Percentiles rank a stretch among this genome's conserved stretches.
phyloP scores from a whole-genome alignment of 2,797 vertebrate species.

The Poecilia wingei region DNA sequence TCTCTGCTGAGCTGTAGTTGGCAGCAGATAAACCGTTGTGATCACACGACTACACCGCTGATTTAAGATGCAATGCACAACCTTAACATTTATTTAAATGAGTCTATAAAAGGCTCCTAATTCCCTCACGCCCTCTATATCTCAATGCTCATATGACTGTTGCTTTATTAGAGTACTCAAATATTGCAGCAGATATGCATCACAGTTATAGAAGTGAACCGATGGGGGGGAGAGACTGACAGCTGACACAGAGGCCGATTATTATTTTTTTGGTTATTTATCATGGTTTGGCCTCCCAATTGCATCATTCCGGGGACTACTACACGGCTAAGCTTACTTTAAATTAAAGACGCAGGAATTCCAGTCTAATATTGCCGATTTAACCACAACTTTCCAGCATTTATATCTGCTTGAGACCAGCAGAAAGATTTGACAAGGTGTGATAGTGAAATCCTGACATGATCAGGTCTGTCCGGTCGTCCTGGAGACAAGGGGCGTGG shows the following conservation, averaged over 20 bases:
- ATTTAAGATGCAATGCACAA: slow-evolving; percentile 48
- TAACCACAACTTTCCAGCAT: not conserved
- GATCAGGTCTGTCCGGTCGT: slow-evolving; percentile 65
- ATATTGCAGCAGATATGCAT: not conserved
- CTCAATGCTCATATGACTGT: not conserved
- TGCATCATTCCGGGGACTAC: not conserved
- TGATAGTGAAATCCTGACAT: slow-evolving; percentile 35
- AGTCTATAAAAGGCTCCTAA: not conserved
- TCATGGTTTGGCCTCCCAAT: not conserved
- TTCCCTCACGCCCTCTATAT: no score
- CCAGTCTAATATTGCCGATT: slow-evolving; percentile 6
- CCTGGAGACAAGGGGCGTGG: slow-evolving; percentile 20
- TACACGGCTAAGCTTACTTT: not conserved
- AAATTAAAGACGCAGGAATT: not conserved
- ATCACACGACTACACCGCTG: slow-evolving; percentile 24
- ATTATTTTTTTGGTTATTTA: not conserved
- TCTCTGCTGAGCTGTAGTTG: slow-evolving; percentile 23
- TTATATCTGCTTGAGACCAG: not conserved
- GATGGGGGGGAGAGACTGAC: not conserved
- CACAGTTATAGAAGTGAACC: no score
- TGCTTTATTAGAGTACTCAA: not conserved
- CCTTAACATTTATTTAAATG: not conserved
- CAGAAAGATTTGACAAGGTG: slow-evolving; percentile 35
- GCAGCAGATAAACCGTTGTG: slow-evolving; percentile 34
- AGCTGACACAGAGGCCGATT: no score